Evolutionary conservation across 2,888 invertebrate genomes (phyloP).

Genomic region (Agrenia bidenticulata): DNA sequence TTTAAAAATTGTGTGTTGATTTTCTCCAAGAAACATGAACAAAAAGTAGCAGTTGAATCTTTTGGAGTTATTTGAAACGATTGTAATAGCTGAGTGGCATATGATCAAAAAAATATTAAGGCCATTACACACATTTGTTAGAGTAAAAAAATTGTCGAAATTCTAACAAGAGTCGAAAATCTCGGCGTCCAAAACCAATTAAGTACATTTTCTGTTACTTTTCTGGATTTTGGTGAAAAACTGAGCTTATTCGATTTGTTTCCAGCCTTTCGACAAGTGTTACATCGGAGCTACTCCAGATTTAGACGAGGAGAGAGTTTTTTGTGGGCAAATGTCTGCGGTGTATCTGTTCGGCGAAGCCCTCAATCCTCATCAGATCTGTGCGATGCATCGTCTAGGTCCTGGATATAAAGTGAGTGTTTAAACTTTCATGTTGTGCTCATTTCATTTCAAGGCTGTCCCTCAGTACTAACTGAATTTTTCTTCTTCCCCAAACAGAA

Average conservation of each 20-base stretch:
- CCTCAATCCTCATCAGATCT: constrained; percentile 94
- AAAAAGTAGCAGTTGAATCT: too few relatives aligned
- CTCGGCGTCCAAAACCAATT: too few relatives aligned
- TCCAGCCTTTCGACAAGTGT: constrained; percentile 97
- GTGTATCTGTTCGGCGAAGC: constrained; percentile 98
- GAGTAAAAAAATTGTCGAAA: too few relatives aligned
- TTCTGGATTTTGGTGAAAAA: neutral
- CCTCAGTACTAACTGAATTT: neutral
- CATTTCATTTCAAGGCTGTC: neutral
- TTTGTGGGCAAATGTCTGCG: constrained; percentile 99
- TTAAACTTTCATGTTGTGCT: neutral
- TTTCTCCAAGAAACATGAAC: too few relatives aligned
- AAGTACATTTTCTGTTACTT: too few relatives aligned
- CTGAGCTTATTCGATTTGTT: constrained; percentile 45
- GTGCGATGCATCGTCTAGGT: constrained; percentile 96
- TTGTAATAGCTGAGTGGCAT: too few relatives aligned
- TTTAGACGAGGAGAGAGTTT: constrained; percentile 92
- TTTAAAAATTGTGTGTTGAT: too few relatives aligned
- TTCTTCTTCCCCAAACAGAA: constrained; percentile 67
- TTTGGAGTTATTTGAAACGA: too few relatives aligned
- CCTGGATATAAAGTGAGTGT: constrained; percentile 91
- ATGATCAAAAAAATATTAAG: too few relatives aligned
- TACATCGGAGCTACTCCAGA: constrained; percentile 98
- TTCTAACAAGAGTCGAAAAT: too few relatives aligned
- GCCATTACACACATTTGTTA: too few relatives aligned